phyloP scores from a whole-genome alignment of 64 coral and sea anemone species.

The Stichodactyla helianthus region DNA sequence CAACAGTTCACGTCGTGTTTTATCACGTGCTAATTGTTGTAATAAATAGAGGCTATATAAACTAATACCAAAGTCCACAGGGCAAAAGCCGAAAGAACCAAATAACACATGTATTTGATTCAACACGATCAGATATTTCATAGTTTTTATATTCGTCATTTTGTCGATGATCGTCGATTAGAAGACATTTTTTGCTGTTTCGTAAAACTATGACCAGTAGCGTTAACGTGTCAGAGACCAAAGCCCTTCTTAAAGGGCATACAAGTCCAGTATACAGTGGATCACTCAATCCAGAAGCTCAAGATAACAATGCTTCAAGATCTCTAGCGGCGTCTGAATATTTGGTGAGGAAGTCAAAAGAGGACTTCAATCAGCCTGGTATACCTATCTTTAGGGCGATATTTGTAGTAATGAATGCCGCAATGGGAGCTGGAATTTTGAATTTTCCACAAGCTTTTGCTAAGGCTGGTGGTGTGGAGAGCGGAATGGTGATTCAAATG shows the following conservation, averaged over 20 bases:
- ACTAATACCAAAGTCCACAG: background rate
- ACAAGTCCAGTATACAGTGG: slow-evolving; percentile 7
- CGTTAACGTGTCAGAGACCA: slow-evolving; percentile 29
- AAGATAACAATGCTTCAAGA: background rate
- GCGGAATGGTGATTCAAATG: slow-evolving; percentile 65
- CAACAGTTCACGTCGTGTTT: too few relatives aligned
- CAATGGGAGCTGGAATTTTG: slow-evolving; percentile 88
- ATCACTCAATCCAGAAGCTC: slow-evolving; percentile 14
- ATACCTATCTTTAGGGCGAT: slow-evolving; percentile 77
- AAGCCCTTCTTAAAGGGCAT: slow-evolving; percentile 34
- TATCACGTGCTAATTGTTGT: background rate
- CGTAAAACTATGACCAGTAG: slow-evolving; percentile 17
- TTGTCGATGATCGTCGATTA: background rate
- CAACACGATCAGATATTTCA: background rate
- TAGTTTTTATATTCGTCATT: background rate
- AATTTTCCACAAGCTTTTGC: slow-evolving; percentile 93
- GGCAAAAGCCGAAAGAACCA: background rate
- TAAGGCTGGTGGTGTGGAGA: slow-evolving; percentile 62
- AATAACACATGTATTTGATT: background rate
- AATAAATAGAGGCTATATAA: background rate
- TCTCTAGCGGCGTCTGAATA: slow-evolving; percentile 40
- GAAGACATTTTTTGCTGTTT: background rate
- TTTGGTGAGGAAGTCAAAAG: slow-evolving; percentile 33
- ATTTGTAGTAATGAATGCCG: slow-evolving; percentile 78
- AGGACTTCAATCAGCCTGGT: slow-evolving; percentile 26